A percentile compares a stretch with the other conserved stretches of the same genome.
Evolutionary conservation across 2,797 vertebrate genomes (phyloP).

Genomic region (Smutsia temminckii): DNA sequence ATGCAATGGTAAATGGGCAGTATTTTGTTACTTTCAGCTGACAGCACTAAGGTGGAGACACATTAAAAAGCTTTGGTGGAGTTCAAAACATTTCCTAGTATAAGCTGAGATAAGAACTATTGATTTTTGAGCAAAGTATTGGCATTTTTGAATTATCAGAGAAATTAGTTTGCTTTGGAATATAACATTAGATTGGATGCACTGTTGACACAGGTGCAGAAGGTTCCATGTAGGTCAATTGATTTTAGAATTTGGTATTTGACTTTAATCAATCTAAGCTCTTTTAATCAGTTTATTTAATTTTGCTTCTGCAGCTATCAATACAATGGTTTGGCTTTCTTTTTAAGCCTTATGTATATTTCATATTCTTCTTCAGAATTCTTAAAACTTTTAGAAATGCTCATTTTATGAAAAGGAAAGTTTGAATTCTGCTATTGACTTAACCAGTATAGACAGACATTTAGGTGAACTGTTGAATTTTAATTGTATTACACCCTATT

Average conservation of each 20-base stretch:
- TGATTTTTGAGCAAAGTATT: not conserved
- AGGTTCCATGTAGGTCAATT: not conserved
- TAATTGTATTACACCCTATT: not conserved
- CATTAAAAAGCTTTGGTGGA: not conserved
- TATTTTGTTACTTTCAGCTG: not conserved
- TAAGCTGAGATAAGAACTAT: not conserved
- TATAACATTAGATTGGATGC: not conserved
- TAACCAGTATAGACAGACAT: not conserved
- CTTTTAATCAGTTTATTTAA: constrained; percentile 18
- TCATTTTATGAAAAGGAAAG: not conserved
- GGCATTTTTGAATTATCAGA: constrained; percentile 9
- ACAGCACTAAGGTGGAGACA: not conserved
- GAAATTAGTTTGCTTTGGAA: not conserved
- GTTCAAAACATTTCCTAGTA: not conserved
- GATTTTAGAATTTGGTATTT: not conserved
- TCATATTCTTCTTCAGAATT: not conserved
- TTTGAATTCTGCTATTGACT: not conserved
- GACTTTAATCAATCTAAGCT: not conserved
- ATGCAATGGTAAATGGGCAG: not conserved
- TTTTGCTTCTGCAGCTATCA: constrained; percentile 22
- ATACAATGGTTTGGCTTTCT: not conserved
- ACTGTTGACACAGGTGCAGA: not conserved
- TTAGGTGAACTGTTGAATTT: not conserved
- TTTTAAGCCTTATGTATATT: not conserved
- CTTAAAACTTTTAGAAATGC: not conserved